These are phyloP conservation scores for Reticulitermes lucifugus DNA, from an alignment of 2,888 invertebrate genomes.

Conservation along the genomic window DNA sequence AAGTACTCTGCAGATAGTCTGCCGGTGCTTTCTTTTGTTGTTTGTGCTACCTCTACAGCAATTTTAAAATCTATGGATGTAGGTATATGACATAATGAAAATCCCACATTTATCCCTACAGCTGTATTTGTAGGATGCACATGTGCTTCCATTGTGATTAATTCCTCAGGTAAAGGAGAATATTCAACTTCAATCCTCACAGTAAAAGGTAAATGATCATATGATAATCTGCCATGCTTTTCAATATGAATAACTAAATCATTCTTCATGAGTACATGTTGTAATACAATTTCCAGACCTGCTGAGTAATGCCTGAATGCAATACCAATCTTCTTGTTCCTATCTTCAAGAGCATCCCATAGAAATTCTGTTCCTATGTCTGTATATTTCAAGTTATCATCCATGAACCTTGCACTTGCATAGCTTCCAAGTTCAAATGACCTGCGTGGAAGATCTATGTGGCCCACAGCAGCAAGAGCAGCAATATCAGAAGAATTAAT, in stretches of 20 bases:
- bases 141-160: conserved; percentile 47
- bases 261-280: conserved; percentile 54
- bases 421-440: conserved; percentile 52
- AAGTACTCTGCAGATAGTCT: background rate
- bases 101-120: conserved; percentile 5
- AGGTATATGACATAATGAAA: background rate
- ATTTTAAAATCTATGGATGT: background rate
- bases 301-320: conserved; percentile 52
- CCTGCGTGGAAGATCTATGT: conserved; percentile 56
- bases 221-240: conserved; percentile 44
- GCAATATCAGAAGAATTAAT: background rate
- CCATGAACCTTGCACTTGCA: background rate
- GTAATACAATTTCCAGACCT: conserved; percentile 51
- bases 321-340: conserved; percentile 55
- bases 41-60: conserved; percentile 7
- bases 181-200: conserved; percentile 53
- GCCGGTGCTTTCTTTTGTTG: background rate
- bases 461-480: conserved; percentile 45
- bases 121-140: background rate
- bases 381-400: conserved; percentile 3
- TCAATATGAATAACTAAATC: conserved; percentile 55
- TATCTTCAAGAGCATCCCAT: conserved; percentile 57
- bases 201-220: conserved; percentile 45
- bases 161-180: conserved; percentile 52
- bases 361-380: conserved; percentile 54